A percentile compares a stretch with the other conserved stretches of the same genome.
These are phyloP conservation scores for Malacoctenus gilli DNA, from an alignment of 2,797 vertebrate genomes.

Conservation along the genomic window DNA sequence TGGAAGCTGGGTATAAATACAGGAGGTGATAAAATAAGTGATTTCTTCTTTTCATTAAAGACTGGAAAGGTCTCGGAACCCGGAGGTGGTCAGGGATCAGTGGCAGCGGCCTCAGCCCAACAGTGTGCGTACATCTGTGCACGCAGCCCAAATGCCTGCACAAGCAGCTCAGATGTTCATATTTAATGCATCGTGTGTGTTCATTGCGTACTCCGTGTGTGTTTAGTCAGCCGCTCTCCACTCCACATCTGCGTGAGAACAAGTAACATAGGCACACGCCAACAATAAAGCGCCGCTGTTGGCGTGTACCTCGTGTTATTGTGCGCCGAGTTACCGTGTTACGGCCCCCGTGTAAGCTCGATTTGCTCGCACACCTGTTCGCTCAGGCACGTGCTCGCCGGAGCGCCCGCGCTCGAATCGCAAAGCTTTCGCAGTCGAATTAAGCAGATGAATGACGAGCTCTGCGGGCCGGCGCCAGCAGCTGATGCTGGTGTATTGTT, in stretches of 20 bases:
- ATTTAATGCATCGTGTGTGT: conserved; percentile 26
- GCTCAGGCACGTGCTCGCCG: neutral
- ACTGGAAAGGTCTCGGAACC: no score
- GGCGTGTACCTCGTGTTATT: conserved; percentile 12
- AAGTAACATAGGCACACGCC: conserved; percentile 2
- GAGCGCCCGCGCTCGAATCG: neutral
- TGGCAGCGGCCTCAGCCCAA: no score
- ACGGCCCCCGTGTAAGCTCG: conserved; percentile 6
- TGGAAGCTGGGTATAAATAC: conserved; percentile 3
- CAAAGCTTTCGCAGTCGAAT: conserved; percentile 30
- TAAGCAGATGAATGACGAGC: conserved; percentile 52
- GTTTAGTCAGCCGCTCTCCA: neutral
- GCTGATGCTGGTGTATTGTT: conserved; percentile 49
- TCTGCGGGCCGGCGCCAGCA: conserved; percentile 39
- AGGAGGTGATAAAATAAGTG: neutral
- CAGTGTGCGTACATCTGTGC: neutral
- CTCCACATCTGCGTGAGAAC: conserved; percentile 10
- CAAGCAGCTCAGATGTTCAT: conserved; percentile 21
- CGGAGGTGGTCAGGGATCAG: no score
- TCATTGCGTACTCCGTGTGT: conserved; percentile 13
- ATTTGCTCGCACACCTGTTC: conserved; percentile 31
- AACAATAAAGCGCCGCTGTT: conserved; percentile 5
- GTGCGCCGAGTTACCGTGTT: conserved; percentile 17
- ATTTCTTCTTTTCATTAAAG: neutral
- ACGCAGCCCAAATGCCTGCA: conserved; percentile 1